Evolutionary conservation across 2,113 vertebrate species (phyloP), one percentile per base, ranked within the genome.

Genomic region (Laterallus jamaicensis): DNA sequence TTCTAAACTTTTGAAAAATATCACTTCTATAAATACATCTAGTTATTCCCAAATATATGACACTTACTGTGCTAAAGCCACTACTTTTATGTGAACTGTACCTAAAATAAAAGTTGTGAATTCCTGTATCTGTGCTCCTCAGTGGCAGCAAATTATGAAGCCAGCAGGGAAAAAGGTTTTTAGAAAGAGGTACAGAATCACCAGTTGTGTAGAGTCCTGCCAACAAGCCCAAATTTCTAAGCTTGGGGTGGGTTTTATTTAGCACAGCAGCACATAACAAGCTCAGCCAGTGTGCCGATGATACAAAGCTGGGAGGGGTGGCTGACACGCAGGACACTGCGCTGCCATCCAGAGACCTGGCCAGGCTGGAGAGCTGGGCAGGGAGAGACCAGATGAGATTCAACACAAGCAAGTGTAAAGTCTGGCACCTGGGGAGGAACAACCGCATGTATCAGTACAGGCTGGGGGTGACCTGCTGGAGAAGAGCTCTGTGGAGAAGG

Each of bases 1-100:
- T 86, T 88, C 55, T 5, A 79, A 92, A 79, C 21, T 25, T 62
- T 49, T 95, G 63, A 91, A 91, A 94, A 78, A 86, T 6, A 96
- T 69, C 40, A 83, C 4, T 62, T 94, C 54, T 7, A 24, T 67
- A 92, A 93, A 94, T 67, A 59, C 14, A 87, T 17, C n/a, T 75
- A 44, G 10, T 66, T 54, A 83, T 69, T 68, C 88, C 20, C 29
- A 55, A 93, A 37, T 63, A 75, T 50, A 69, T 32, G 49, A 75
- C 29, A 63, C 24, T 80, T 84, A 14, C 28, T 82, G 15, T 82
- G 19, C 22, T 82, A 15, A 25, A 76, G 35, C 29, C 75, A 67
- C 0, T 69, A 58, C 12, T 59, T 39, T 69, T 37, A 20, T 8
- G 82, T 24, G 29, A 83, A 79, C 73, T 26, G 6, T 20, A 40